Evolutionary conservation across 1,140 invertebrate species (phyloP), one percentile per base, ranked within the genome.

Genomic region (Leptonema lineaticorne): DNA sequence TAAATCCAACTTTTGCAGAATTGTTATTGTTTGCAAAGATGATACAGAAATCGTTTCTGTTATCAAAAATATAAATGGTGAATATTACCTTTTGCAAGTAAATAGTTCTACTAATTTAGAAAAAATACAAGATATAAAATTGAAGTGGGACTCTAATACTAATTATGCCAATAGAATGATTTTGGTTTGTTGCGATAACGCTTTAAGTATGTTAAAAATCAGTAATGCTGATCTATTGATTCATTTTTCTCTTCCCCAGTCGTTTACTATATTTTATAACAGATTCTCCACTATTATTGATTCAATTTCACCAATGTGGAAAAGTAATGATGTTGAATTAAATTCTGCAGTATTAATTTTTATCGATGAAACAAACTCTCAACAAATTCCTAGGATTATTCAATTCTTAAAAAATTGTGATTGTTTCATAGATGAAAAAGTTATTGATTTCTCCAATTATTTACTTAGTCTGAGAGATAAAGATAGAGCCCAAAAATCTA

Each of bases 401-500:
- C 5, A 41, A 2, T 62, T 45, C 22, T 16, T 62, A 14, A 33
- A 62, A 0, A 3, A 37, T 24, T 62, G 37, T 46, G 59, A 37
- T 1, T 9, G 45, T 27, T 33, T 26, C 4, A n/a, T 62, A 18
- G 20, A 22, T 26, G 37, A 60, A 2, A 29, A 59, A 7, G 11
- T 27, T 1, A 24, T 24, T 16, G 14, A 41, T 18, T 37, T 11
- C 5, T 3, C 24, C 16, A 22, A 45, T 4, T 11, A 11, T 24
- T 2, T 62, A 22, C 22, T 45, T 11, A 4, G 14, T 27, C 46
- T 6, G 20, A 80, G 77, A 69, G 78, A 82, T 57, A 11, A 65
- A 0, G 27, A 30, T 5, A 79, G 78, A 74, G 81, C 79, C 22
- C 60, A 76, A 53, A 73, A 73, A 4, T 67, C 76, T 2, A 73